phyloP scores from a whole-genome alignment of 2,113 vertebrate species.

The Piaya cayana region DNA sequence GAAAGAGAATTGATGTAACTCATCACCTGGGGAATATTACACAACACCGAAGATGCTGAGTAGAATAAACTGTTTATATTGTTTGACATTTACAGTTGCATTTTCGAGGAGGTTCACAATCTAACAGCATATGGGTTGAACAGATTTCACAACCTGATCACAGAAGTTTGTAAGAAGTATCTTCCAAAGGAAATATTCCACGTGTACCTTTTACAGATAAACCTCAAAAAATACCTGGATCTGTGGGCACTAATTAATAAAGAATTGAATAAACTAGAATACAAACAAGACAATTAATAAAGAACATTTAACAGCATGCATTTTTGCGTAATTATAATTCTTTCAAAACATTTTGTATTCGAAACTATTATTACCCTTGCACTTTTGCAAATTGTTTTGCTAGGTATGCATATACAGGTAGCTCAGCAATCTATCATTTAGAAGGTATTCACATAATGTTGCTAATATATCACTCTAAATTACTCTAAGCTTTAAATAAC shows the following conservation, averaged over 20 bases:
- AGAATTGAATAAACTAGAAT: not conserved
- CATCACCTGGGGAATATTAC: not conserved
- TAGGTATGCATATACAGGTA: not conserved
- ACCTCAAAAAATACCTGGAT: rapidly evolving
- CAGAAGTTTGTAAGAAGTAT: not conserved
- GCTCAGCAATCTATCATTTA: not conserved
- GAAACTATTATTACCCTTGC: not conserved
- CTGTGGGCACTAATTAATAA: not conserved
- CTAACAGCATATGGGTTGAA: not conserved
- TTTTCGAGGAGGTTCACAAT: not conserved
- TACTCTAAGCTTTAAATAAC: not conserved
- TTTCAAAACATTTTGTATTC: not conserved
- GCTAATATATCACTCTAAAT: not conserved
- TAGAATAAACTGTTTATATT: not conserved
- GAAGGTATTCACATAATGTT: not conserved
- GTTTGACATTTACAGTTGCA: not conserved
- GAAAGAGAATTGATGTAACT: not conserved
- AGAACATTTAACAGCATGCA: not conserved
- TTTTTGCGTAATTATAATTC: not conserved
- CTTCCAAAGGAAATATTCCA: not conserved
- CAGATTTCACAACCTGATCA: not conserved
- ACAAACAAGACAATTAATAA: not conserved
- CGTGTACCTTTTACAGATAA: not conserved
- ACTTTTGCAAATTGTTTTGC: not conserved
- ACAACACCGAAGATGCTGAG: not conserved